phyloP scores from a whole-genome alignment of 2,888 invertebrate species.

The Protophormia terraenovae region DNA sequence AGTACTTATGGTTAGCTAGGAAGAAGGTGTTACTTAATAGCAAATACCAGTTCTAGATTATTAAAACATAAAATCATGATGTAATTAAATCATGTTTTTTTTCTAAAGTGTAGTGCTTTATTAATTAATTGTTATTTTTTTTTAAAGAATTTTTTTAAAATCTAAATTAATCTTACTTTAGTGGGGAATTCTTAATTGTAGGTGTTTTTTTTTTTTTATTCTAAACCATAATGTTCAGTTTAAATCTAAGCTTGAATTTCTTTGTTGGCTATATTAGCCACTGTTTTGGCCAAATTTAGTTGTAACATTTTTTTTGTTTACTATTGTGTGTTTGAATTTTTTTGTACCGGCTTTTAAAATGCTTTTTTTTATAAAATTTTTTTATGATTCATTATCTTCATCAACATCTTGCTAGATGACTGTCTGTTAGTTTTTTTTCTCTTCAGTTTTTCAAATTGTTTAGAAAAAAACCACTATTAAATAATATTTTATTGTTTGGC shows the following conservation, averaged over 20 bases:
- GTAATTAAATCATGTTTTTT: background rate
- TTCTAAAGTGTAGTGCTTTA: too few species aligned
- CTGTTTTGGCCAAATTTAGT: conserved; percentile 29
- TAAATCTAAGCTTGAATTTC: background rate
- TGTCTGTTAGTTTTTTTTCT: conserved; percentile 6
- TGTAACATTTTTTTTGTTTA: background rate
- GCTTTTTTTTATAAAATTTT: background rate
- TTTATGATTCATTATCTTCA: background rate
- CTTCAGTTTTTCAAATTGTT: background rate
- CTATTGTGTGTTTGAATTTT: background rate
- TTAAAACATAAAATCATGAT: background rate
- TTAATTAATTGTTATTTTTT: background rate
- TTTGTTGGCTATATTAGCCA: conserved; percentile 12
- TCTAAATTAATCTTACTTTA: background rate
- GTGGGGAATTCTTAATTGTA: background rate
- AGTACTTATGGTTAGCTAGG: background rate
- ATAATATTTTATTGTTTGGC: conserved; percentile 31
- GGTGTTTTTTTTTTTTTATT: background rate
- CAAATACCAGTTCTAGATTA: background rate
- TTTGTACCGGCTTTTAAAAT: background rate
- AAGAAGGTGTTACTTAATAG: background rate
- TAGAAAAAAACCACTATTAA: conserved; percentile 11
- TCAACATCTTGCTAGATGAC: conserved; percentile 1
- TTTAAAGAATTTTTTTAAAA: too few species aligned
- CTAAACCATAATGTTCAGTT: too few species aligned